Conservation (phyloP, 1,140 invertebrate genomes). For the Penaeus vannamei region DNA sequence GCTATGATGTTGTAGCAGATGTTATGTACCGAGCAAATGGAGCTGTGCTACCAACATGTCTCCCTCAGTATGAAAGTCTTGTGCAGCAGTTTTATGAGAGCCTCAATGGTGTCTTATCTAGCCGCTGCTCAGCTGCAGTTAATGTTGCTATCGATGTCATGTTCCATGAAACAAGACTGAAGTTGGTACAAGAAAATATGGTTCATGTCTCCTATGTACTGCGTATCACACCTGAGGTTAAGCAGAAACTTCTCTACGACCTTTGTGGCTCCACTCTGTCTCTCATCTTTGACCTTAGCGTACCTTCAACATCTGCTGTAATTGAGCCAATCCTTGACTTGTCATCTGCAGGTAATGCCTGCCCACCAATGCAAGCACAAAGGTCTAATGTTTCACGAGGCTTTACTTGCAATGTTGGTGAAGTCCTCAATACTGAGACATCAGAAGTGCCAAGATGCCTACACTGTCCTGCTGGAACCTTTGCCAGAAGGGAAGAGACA, state of each 20-base stretch:
- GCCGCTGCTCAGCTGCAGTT: conserved; percentile 90
- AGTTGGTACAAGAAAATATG: conserved; percentile 86
- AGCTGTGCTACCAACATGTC: conserved; percentile 85
- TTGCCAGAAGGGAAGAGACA: conserved; percentile 88
- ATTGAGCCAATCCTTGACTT: conserved; percentile 92
- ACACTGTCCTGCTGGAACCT: conserved; percentile 95
- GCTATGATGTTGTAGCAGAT: conserved; percentile 91
- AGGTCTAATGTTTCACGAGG: conserved; percentile 88
- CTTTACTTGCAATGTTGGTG: conserved; percentile 93
- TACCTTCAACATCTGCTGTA: conserved; percentile 91
- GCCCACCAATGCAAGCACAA: conserved; percentile 88
- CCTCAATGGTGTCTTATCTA: conserved; percentile 86
- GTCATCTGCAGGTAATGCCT: conserved; percentile 87
- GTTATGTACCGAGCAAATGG: conserved; percentile 91
- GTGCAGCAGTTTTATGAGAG: conserved; percentile 85
- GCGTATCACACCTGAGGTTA: conserved; percentile 87
- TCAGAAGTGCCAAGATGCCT: conserved; percentile 93
- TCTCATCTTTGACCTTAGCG: conserved; percentile 93
- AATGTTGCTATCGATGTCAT: conserved; percentile 96
- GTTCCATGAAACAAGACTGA: conserved; percentile 85
- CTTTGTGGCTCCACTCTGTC: conserved; percentile 93
- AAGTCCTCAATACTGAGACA: conserved; percentile 91
- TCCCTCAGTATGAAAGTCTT: conserved; percentile 87
- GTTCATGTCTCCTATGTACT: conserved; percentile 89
- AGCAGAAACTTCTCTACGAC: conserved; percentile 92